Percentiles rank a stretch among this genome's conserved stretches.
Conservation (phyloP, 1,140 invertebrate species). For the Chrysoperla carnea region DNA sequence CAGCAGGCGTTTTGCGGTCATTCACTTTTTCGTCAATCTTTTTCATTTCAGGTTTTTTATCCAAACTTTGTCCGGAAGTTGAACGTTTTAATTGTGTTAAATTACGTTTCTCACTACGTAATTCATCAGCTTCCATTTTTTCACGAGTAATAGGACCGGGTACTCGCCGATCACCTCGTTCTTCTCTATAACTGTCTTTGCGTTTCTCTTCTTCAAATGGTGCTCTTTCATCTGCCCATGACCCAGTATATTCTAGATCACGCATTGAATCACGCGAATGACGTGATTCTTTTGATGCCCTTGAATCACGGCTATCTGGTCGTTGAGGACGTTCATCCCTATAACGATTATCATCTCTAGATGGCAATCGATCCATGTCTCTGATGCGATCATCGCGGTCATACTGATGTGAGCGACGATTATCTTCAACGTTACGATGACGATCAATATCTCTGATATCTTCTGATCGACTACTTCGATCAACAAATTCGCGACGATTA, state of each 20-base stretch:
- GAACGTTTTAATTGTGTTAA: slow-evolving; percentile 31
- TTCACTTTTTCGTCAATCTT: not conserved
- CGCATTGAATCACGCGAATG: slow-evolving; percentile 19
- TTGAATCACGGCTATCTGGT: slow-evolving; percentile 37
- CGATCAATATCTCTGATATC: not conserved
- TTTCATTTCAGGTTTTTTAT: not conserved
- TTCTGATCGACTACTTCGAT: no score
- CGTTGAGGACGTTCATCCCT: slow-evolving; percentile 31
- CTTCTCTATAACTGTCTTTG: slow-evolving; percentile 20
- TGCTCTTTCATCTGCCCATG: slow-evolving; percentile 27
- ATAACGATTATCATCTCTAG: slow-evolving; percentile 18
- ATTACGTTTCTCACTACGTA: slow-evolving; percentile 31
- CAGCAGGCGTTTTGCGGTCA: not conserved
- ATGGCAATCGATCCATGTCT: slow-evolving; percentile 9
- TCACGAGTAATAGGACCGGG: slow-evolving; percentile 42
- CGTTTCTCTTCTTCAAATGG: slow-evolving; percentile 22
- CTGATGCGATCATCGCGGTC: slow-evolving; percentile 10
- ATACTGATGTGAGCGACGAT: not conserved
- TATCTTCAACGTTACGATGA: not conserved
- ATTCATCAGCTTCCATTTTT: slow-evolving; percentile 39
- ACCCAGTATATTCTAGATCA: slow-evolving; percentile 12
- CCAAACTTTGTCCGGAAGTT: not conserved
- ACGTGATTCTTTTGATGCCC: slow-evolving; percentile 33
- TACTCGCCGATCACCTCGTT: slow-evolving; percentile 22
- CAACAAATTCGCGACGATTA: not conserved